phyloP scores from a whole-genome alignment of 2,888 invertebrate genomes.

The Drosophila recens region DNA sequence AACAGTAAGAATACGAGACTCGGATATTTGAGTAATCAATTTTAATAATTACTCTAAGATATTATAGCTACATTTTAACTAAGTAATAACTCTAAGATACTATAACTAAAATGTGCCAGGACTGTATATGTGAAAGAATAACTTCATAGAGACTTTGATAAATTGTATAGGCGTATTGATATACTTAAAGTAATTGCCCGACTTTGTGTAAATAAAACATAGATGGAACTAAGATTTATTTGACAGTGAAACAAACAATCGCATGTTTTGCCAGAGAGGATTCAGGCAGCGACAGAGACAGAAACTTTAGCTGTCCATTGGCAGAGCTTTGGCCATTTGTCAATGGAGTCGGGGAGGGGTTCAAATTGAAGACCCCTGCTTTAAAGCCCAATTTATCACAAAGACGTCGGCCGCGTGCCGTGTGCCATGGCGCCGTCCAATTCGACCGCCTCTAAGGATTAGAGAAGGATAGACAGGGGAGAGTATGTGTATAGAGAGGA shows the following conservation, averaged over 20 bases:
- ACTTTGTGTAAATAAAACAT: conserved; percentile 71
- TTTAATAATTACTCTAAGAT: not conserved
- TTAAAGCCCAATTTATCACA: conserved; percentile 81
- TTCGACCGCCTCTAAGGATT: conserved; percentile 55
- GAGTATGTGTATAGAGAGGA: conserved; percentile 5
- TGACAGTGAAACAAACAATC: conserved; percentile 69
- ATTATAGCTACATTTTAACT: no score
- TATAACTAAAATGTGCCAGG: conserved; percentile 1
- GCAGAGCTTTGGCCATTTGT: conserved; percentile 69
- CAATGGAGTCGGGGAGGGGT: conserved; percentile 43
- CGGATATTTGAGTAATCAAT: not conserved
- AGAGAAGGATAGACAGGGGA: conserved; percentile 13
- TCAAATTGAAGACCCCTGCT: conserved; percentile 51
- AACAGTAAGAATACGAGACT: not conserved
- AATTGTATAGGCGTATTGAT: conserved; percentile 48
- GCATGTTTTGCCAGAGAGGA: conserved; percentile 42
- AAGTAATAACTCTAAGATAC: not conserved
- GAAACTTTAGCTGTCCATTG: conserved; percentile 61
- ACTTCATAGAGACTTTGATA: conserved; percentile 36
- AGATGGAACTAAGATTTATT: conserved; percentile 71
- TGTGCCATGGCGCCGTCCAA: conserved; percentile 34
- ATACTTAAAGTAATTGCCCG: conserved; percentile 73
- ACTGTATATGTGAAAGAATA: conserved; percentile 3
- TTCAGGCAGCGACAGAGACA: not conserved
- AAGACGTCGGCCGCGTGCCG: conserved; percentile 63